Evolutionary conservation across 64 coral and sea anemone species (phyloP).

Genomic region (Dendrophyllia cribrosa): DNA sequence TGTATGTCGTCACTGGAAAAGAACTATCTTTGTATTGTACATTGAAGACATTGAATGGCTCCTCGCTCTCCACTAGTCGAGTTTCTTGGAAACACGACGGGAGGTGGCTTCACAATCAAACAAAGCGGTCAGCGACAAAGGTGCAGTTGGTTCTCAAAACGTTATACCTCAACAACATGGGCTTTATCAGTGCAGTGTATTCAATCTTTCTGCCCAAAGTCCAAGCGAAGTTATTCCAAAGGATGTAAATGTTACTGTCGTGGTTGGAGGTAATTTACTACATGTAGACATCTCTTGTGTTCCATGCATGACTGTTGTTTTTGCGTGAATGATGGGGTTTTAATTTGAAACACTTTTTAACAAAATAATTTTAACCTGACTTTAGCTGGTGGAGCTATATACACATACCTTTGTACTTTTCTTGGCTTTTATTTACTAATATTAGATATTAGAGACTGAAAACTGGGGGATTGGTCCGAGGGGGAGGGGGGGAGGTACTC

Average conservation of each 20-base stretch:
- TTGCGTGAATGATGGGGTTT: too few species aligned
- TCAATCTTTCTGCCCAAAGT: background rate
- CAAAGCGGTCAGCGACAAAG: background rate
- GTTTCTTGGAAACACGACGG: slow-evolving; percentile 49
- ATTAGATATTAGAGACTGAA: too few species aligned
- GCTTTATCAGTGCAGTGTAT: slow-evolving; percentile 37
- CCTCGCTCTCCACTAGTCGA: background rate
- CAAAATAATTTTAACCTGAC: too few species aligned
- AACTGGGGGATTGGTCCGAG: too few species aligned
- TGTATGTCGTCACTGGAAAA: background rate
- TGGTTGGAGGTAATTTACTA: slow-evolving; percentile 14
- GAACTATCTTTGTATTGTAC: background rate
- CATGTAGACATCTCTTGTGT: too few species aligned
- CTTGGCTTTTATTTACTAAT: too few species aligned
- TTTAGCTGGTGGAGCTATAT: too few species aligned
- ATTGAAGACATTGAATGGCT: background rate
- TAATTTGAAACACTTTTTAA: too few species aligned
- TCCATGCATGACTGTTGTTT: too few species aligned
- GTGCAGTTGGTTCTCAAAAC: background rate
- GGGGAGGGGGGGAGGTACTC: too few species aligned
- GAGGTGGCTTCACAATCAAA: slow-evolving; percentile 21
- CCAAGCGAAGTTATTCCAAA: background rate
- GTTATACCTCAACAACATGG: background rate
- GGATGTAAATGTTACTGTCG: slow-evolving; percentile 30
- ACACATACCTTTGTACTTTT: too few species aligned